Base-by-base conservation (phyloP, 2,113 vertebrate genomes). In the Callipepla californica region DNA sequence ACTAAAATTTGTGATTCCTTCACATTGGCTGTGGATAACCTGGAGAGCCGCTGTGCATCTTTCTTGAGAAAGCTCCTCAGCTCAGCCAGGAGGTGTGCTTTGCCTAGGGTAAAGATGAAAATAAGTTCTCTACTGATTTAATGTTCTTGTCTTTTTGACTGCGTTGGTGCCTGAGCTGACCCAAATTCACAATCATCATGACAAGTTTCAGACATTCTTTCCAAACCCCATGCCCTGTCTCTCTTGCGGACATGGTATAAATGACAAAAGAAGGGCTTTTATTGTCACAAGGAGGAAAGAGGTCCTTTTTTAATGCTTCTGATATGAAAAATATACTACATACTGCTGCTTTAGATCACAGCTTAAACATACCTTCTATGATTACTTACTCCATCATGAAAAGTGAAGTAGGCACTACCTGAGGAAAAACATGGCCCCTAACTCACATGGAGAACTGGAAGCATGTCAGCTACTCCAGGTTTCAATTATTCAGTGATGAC, bases 281-380 rank as follows among this genome's bases (percentile, higher is more conserved):
- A 67, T 18, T 11, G 14, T 77, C 66, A 38, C 72, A 51, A 82
- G 76, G n/a, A 77, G 40, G 66, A 74, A 93, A 79, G 78, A 7
- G 13, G 32, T n/a, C 45, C 53, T 95, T 89, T 47, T 45, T 5
- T 28, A 68, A 91, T 69, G 38, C 75, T 73, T 34, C 22, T 79
- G 72, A 82, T 76, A 89, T 16, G 34, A 86, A 89, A 94, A 80
- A 89, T 63, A 80, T 74, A 85, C 38, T 85, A 42, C 34, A 69
- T 0, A 2, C 15, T 85, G n/a, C 65, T 72, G 30, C 21, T 58
- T 89, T 73, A 92, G 58, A 95, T 76, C 66, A 55, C 70, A 87
- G 58, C 93, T 94, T 87, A 96, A 94, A 85, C 38, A 70, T 85
- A 32, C 7, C 19, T 47, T 62, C 14, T 63, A 34, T 89, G 67